Conservation (phyloP, 2,888 invertebrate species). For the Chrysolina oricalcia region DNA sequence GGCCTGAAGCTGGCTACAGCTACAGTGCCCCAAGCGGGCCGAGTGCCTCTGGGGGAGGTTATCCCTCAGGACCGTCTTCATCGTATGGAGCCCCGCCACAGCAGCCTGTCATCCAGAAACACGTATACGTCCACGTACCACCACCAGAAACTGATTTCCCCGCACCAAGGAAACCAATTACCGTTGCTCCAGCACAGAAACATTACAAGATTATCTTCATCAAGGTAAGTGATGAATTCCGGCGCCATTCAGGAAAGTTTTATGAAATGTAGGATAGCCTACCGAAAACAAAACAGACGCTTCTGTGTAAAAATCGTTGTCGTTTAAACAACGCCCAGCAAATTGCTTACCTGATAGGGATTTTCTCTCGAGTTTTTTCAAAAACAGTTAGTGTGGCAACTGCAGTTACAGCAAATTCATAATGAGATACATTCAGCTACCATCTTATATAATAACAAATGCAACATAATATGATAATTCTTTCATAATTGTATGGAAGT, state of each 20-base stretch:
- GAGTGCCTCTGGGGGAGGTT: conserved; percentile 73
- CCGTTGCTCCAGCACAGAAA: conserved; percentile 80
- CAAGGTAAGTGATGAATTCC: conserved; percentile 73
- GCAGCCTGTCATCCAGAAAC: conserved; percentile 88
- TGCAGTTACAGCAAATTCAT: too few species aligned
- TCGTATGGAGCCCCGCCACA: conserved; percentile 83
- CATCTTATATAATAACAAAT: too few species aligned
- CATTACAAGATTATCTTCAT: conserved; percentile 91
- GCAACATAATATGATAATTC: too few species aligned
- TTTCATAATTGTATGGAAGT: too few species aligned
- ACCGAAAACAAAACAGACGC: too few species aligned
- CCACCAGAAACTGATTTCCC: conserved; percentile 89
- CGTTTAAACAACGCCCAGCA: not conserved
- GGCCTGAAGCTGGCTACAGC: conserved; percentile 68
- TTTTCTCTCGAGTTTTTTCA: too few species aligned
- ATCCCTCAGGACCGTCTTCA: conserved; percentile 75
- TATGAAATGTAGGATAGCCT: not conserved
- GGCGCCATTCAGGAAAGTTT: not conserved
- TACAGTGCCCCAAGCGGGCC: conserved; percentile 63
- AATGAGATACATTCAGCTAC: too few species aligned
- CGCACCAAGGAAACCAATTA: conserved; percentile 76
- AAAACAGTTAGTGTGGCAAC: too few species aligned
- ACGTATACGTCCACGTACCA: conserved; percentile 93
- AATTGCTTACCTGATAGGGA: too few species aligned
- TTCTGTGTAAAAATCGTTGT: too few species aligned